Evolutionary conservation across 2,888 invertebrate species (phyloP), one percentile per base, ranked within the genome.

Genomic region (Eumerus sabulonum): DNA sequence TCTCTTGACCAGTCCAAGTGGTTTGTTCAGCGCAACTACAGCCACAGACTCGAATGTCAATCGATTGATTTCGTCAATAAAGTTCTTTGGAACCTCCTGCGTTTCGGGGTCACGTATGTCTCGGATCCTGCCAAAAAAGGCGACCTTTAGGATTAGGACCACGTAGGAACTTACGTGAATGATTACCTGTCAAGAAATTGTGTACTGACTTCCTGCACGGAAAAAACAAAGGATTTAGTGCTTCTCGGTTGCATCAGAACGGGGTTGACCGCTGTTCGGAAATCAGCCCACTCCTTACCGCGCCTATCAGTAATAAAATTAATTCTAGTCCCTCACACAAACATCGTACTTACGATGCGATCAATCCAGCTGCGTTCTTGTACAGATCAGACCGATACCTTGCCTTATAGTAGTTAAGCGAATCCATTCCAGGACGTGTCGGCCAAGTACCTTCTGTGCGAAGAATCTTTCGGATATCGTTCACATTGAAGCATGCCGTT

Each of bases 41-140:
- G 86, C 86, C 2, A 90, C 85, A 0, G 90, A 91, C 86, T 93
- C 92, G 16, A 93, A 86, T n/a, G 91, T 89, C 91, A 92, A 91
- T 83, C 90, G 90, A 66, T 90, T 90, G 0, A 92, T 83, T 82
- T 91, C 90, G 12, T 89, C 87, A 1, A 86, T 73, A 76, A 92
- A 91, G 82, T 91, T 84, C 0, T 83, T 85, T 0, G 89, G 87
- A 47, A 91, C 86, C 83, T 90, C 89, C 0, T 60, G 74, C 11
- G 40, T 40, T 11, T n/a, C 40, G 3, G 40, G 40, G 11, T 40
- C 27, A 27, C 27, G 27, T 2, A 27, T 27, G 7, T 27, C 27
- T 27, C 27, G 27, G 7, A 27, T 27, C 27, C 27, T 27, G 7
- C 7, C 27, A 7, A 7, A 27, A 7, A 27, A 27, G 2, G 7